These are phyloP conservation scores for Drosophila peninsularis DNA, from an alignment of 2,888 invertebrate genomes.

Conservation along the genomic window DNA sequence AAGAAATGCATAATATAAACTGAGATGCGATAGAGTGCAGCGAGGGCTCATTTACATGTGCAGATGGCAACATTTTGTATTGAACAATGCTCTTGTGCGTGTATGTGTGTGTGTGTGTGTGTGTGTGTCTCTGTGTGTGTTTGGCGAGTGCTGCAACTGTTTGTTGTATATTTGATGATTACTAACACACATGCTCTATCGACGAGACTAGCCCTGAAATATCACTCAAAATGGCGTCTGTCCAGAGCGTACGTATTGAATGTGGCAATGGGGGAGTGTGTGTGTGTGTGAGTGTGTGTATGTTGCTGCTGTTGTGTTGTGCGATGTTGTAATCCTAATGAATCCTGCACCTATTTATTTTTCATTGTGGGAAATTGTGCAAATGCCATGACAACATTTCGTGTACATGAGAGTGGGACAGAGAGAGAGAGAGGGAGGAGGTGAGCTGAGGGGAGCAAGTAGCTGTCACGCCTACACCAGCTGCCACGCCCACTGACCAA, in stretches of 20 bases:
- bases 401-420: background rate
- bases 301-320: conserved; percentile 25
- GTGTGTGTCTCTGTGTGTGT: conserved; percentile 5
- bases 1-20: conserved; percentile 19
- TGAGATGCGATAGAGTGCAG: conserved; percentile 23
- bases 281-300: conserved; percentile 9
- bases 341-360: conserved; percentile 80
- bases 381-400: conserved; percentile 78
- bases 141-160: conserved; percentile 40
- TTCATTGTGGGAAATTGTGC: conserved; percentile 80
- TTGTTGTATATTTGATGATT: conserved; percentile 46
- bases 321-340: conserved; percentile 74
- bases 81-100: conserved; percentile 11
- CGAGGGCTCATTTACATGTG: conserved; percentile 40
- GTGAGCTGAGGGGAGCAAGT: conserved; percentile 18
- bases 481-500: conserved; percentile 37
- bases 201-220: conserved; percentile 22
- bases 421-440: background rate
- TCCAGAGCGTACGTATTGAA: conserved; percentile 28
- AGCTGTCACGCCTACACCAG: conserved; percentile 42
- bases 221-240: conserved; percentile 53
- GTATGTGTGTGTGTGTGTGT: background rate
- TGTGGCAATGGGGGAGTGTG: background rate
- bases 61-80: conserved; percentile 17
- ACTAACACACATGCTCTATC: conserved; percentile 2